phyloP scores from a whole-genome alignment of 2,888 invertebrate species.

The Campaea margaritaria region DNA sequence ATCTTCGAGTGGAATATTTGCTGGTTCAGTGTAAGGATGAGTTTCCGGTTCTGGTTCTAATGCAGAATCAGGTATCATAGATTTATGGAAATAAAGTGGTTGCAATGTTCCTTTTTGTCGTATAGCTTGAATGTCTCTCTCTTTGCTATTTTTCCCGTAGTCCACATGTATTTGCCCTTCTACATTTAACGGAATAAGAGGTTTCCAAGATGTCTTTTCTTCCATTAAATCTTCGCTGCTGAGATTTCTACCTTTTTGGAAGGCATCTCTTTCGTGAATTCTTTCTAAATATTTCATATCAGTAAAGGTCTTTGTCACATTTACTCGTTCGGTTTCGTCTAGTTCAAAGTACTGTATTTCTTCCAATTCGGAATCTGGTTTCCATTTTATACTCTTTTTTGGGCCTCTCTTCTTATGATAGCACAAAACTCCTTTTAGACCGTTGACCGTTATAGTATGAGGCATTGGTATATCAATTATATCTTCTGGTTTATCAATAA shows the following conservation, averaged over 20 bases:
- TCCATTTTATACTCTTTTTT: conserved; percentile 93
- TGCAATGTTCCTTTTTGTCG: conserved; percentile 94
- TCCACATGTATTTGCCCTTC: conserved; percentile 87
- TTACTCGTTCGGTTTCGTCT: conserved; percentile 98
- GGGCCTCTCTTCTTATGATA: conserved; percentile 91
- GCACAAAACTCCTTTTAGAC: conserved; percentile 90
- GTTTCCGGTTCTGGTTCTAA: conserved; percentile 95
- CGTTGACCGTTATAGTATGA: conserved; percentile 81
- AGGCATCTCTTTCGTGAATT: conserved; percentile 92
- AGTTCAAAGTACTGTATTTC: conserved; percentile 96
- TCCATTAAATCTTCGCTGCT: conserved; percentile 93
- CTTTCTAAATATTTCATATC: conserved; percentile 97
- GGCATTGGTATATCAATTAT: conserved; percentile 70
- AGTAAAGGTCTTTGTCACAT: conserved; percentile 95
- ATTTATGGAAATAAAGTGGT: conserved; percentile 91
- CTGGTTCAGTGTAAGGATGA: conserved; percentile 90
- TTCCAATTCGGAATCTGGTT: conserved; percentile 91
- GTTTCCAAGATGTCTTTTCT: conserved; percentile 91
- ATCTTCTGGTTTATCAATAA: conserved; percentile 62
- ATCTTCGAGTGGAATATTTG: conserved; percentile 95
- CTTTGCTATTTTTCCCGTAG: conserved; percentile 92
- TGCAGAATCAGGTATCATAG: conserved; percentile 94
- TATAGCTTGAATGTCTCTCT: conserved; percentile 94
- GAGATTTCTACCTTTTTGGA: conserved; percentile 91
- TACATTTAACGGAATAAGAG: conserved; percentile 88